Base-by-base conservation (phyloP, 2,797 vertebrate species). In the Tragopan temminckii region DNA sequence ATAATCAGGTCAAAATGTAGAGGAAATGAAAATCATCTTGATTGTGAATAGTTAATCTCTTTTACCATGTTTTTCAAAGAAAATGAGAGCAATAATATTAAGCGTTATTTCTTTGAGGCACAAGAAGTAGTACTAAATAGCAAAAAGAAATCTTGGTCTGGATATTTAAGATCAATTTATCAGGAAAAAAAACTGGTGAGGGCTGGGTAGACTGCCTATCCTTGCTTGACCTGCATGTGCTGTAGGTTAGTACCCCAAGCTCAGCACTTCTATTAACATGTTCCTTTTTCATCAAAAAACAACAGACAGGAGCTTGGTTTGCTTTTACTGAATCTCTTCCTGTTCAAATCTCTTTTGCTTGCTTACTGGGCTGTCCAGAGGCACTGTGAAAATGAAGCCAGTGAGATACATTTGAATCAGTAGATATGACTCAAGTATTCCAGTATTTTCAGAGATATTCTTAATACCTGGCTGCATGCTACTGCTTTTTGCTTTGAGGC, bases 251-350 rank as follows among this genome's bases (percentile, higher is more conserved):
- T 5, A 52, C 33, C 43, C 48, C 80, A 62, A 75, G 43, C 24
- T 35, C 64, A 52, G 0, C 38, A 20, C 17, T 29, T 43, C 36
- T 12, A 1, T 29, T 74, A 69, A 31, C 7, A 0, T 2, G 13
- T 29, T 85, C 17, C 42, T 87, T 58, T 53, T 12, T 57, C 23
- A 23, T 23, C 25, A 4, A 48, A 2, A 11, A 71, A 4, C 31
- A 55, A 18, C 15, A 40, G 70, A 15, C 3, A 43, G 31, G 53
- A 64, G 24, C 0, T 77, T 24, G 7, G 42, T 36, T 74, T 53
- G 21, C 27, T 59, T 24, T 25, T 50, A 62, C 21, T 55, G 20
- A 70, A 81, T 2, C 48, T 78, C 21, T 1, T 75, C 8, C n/a
- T 62, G 21, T 13, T 50, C 42, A 42, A 24, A 4, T 5, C 15